phyloP scores from a whole-genome alignment of 2,797 vertebrate species.

The Acrocephalus scirpaceus region DNA sequence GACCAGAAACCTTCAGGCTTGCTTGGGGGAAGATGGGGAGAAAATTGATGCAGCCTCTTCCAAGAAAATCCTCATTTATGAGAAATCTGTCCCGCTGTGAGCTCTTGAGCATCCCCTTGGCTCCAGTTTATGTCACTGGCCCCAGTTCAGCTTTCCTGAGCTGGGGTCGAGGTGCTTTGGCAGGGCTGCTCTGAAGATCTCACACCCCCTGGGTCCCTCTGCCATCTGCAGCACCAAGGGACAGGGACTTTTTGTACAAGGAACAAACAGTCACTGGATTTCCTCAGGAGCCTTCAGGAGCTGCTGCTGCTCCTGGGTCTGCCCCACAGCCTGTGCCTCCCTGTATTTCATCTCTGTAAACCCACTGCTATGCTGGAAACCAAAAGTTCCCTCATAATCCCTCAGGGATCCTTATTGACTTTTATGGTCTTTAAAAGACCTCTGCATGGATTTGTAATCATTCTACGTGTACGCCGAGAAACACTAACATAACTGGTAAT shows the following conservation, averaged over 20 bases:
- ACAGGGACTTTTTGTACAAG: neutral
- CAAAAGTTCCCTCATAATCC: neutral
- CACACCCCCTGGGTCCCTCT: neutral
- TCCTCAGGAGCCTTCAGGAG: neutral
- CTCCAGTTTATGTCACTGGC: neutral
- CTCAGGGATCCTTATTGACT: constrained; percentile 46
- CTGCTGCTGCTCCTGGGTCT: neutral
- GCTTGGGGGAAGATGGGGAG: neutral
- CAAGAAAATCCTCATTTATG: neutral
- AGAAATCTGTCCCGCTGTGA: fast-evolving
- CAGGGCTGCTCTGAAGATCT: neutral
- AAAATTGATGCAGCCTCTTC: neutral
- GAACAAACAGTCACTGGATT: neutral
- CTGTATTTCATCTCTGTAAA: neutral
- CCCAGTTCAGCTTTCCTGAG: neutral
- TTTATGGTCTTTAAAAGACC: constrained; percentile 66
- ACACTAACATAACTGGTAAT: constrained; percentile 73
- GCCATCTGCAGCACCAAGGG: neutral
- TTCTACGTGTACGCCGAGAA: constrained; percentile 48
- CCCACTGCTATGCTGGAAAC: neutral
- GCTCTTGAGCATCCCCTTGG: neutral
- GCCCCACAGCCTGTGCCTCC: neutral
- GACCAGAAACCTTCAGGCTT: neutral
- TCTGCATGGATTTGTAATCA: constrained; percentile 68
- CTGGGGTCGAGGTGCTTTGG: fast-evolving